A percentile compares a stretch with the other conserved stretches of the same genome.
phyloP scores from a whole-genome alignment of 2,113 vertebrate species.

The mouse (Mus musculus) region GRCm39 chr7:73740001-73740500 shows the following conservation, averaged over 20 bases:
- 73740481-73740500: background rate
- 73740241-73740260: background rate
- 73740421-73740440: background rate
- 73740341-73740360: background rate
- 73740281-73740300: background rate
- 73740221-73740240: background rate
- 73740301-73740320: background rate
- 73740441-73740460: background rate
- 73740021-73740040: background rate
- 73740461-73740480: too few species aligned
- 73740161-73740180: background rate
- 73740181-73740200: background rate
- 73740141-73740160: background rate
- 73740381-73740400: background rate
- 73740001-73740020: background rate
- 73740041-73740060: background rate
- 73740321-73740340: background rate
- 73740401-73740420: background rate
- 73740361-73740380: background rate
- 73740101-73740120: background rate
- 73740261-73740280: background rate
- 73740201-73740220: background rate
- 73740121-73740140: background rate
- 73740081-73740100: background rate
- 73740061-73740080: background rate